phyloP scores from a whole-genome alignment of 2,888 invertebrate genomes.

The Agelastica alni region DNA sequence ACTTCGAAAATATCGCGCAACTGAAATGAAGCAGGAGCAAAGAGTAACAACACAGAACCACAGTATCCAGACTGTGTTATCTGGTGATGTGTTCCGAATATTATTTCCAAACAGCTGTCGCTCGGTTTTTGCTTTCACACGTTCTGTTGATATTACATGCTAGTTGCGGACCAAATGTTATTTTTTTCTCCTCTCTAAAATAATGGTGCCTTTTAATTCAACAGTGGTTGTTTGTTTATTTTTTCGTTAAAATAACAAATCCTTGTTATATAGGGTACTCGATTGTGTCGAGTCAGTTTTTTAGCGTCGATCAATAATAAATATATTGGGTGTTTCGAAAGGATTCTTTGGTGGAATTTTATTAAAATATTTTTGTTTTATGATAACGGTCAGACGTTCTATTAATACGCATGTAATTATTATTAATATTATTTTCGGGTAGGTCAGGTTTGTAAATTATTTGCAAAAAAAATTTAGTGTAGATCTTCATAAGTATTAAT shows the following conservation, averaged over 20 bases:
- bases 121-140: conserved; percentile 50
- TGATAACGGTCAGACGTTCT: too few species aligned
- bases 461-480: too few species aligned
- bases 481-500: too few species aligned
- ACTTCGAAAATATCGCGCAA: background rate
- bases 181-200: conserved; percentile 26
- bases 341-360: too few species aligned
- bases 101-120: conserved; percentile 47
- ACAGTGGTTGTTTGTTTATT: conserved; percentile 29
- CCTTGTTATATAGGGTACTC: conserved; percentile 13
- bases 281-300: background rate
- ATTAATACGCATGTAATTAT: too few species aligned
- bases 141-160: conserved; percentile 50
- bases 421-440: too few species aligned
- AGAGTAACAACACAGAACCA: background rate
- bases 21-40: background rate
- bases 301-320: too few species aligned
- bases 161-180: conserved; percentile 33
- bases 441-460: too few species aligned
- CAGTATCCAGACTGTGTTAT: conserved; percentile 17
- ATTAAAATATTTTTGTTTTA: too few species aligned
- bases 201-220: conserved; percentile 28
- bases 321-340: too few species aligned
- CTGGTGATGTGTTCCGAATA: conserved; percentile 36
- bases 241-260: conserved; percentile 27